Percentiles rank a stretch among this genome's conserved stretches.
Conservation (phyloP, 2,113 vertebrate species). For the Dunckerocampus dactyliophorus region DNA sequence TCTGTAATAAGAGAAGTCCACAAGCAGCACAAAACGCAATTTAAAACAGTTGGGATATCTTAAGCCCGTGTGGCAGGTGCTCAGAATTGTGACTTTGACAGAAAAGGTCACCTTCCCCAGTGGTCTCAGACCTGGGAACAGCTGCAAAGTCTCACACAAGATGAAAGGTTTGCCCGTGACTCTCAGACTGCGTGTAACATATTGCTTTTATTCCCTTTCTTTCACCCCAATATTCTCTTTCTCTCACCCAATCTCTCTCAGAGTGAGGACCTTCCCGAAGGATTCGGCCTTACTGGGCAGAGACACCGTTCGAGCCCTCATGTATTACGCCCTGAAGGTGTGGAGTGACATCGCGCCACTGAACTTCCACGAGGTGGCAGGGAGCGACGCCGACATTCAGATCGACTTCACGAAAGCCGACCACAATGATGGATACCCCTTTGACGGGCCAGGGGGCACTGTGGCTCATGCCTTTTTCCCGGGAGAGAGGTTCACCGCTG, state of each 20-base stretch:
- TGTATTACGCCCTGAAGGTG: constrained; percentile 95
- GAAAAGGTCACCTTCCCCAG: constrained; percentile 22
- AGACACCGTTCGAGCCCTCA: constrained; percentile 89
- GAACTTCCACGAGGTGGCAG: constrained; percentile 95
- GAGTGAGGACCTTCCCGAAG: constrained; percentile 88
- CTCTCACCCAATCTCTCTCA: constrained; percentile 48
- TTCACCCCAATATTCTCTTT: background rate
- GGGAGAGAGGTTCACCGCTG: constrained; percentile 76
- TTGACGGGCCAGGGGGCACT: constrained; percentile 89
- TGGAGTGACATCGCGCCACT: constrained; percentile 94
- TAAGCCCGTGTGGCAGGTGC: constrained; percentile 32
- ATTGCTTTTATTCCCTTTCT: background rate
- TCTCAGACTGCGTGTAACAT: no score
- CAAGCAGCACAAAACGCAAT: constrained; percentile 1
- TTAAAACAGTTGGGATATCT: constrained; percentile 22
- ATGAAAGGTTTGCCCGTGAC: constrained; percentile 24
- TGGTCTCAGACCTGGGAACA: constrained; percentile 13
- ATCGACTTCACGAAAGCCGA: constrained; percentile 93
- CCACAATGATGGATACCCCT: constrained; percentile 90
- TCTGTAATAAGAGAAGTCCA: no score
- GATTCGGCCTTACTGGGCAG: constrained; percentile 82
- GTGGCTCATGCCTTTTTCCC: constrained; percentile 93
- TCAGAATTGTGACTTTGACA: constrained; percentile 36
- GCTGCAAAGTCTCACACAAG: constrained; percentile 9
- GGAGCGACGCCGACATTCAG: constrained; percentile 88